Percentiles rank a stretch among this genome's conserved stretches.
These are phyloP conservation scores for Hyphantria cunea DNA, from an alignment of 1,140 invertebrate species.

Conservation along the genomic window DNA sequence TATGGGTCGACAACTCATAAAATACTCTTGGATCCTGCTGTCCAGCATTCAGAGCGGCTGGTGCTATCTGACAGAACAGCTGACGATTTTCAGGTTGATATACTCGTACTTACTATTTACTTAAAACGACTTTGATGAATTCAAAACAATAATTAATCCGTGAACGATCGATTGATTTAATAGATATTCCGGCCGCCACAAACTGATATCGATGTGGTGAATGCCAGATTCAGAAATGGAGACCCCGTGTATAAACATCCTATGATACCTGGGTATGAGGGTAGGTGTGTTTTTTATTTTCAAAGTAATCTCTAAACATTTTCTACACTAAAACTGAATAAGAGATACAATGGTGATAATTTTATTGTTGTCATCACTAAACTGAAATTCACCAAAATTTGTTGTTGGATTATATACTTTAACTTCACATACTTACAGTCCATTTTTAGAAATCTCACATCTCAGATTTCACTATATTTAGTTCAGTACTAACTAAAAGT, in stretches of 20 bases:
- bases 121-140: not conserved
- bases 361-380: too few relatives aligned
- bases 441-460: too few relatives aligned
- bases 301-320: too few relatives aligned
- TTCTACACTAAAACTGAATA: too few relatives aligned
- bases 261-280: conserved; percentile 87
- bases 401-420: too few relatives aligned
- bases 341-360: too few relatives aligned
- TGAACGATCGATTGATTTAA: too few relatives aligned
- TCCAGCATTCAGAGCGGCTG: conserved; percentile 86
- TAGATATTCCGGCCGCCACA: conserved; percentile 83
- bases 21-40: conserved; percentile 86
- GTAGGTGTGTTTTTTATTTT: conserved; percentile 51
- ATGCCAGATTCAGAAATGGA: conserved; percentile 82
- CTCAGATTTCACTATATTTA: too few relatives aligned
- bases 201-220: conserved; percentile 84
- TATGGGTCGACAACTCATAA: conserved; percentile 88
- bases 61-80: conserved; percentile 84
- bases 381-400: too few relatives aligned
- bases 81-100: conserved; percentile 83
- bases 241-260: conserved; percentile 87
- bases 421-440: too few relatives aligned
- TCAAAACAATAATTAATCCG: too few relatives aligned
- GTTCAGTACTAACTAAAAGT: too few relatives aligned
- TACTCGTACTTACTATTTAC: not conserved